phyloP scores from a whole-genome alignment of 2,797 vertebrate genomes.

The Tolypeutes matacus region DNA sequence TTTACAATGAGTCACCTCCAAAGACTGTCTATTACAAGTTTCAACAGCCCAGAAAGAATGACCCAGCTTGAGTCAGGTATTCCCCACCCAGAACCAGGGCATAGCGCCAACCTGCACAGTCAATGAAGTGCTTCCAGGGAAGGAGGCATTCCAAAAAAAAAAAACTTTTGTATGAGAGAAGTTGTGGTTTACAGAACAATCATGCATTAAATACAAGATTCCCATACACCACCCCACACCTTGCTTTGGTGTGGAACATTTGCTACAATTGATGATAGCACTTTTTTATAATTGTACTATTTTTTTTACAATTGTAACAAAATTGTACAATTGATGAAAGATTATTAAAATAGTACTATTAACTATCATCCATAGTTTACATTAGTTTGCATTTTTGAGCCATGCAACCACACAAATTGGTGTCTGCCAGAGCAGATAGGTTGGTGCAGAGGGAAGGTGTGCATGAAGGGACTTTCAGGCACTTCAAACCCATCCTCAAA shows the following conservation, averaged over 20 bases:
- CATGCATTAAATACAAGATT: too few species aligned
- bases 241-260: too few species aligned
- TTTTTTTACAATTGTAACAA: too few species aligned
- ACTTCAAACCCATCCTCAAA: slow-evolving; percentile 41
- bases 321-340: too few species aligned
- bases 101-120: background rate
- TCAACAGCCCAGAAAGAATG: slow-evolving; percentile 42
- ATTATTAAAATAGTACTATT: too few species aligned
- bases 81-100: background rate
- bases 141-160: background rate
- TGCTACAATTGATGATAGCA: too few species aligned
- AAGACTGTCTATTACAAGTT: background rate
- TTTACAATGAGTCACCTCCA: slow-evolving; percentile 24
- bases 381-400: background rate
- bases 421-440: background rate
- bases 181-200: too few species aligned
- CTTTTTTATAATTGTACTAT: too few species aligned
- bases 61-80: too few species aligned
- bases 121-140: background rate
- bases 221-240: too few species aligned
- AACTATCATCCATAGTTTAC: too few species aligned
- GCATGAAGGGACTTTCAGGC: background rate
- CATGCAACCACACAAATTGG: background rate
- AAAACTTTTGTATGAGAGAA: too few species aligned
- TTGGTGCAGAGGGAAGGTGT: background rate